A percentile compares a stretch with the other conserved stretches of the same genome.
These are phyloP conservation scores for Sandelia bainsii DNA, from an alignment of 2,797 vertebrate species.

Conservation along the genomic window DNA sequence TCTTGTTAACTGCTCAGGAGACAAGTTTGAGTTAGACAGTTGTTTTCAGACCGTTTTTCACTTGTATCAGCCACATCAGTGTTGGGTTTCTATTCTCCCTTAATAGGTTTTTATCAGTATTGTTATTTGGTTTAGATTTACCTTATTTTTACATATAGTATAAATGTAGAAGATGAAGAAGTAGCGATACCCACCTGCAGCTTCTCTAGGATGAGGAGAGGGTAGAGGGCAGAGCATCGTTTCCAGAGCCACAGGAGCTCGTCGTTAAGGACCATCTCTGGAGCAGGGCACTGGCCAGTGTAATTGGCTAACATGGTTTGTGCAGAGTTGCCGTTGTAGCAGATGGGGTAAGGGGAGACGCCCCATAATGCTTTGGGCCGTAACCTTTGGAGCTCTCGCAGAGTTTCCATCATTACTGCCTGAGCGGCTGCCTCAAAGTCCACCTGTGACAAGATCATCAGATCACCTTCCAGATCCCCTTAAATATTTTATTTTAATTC, in stretches of 20 bases:
- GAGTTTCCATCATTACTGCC: slow-evolving; percentile 84
- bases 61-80: neutral
- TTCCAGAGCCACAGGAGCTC: slow-evolving; percentile 87
- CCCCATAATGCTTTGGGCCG: slow-evolving; percentile 87
- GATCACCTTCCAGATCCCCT: neutral
- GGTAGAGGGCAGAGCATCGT: slow-evolving; percentile 82
- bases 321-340: slow-evolving; percentile 77
- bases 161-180: neutral
- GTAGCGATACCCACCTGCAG: slow-evolving; percentile 62
- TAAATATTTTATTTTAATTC: neutral
- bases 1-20: neutral
- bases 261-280: slow-evolving; percentile 83
- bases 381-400: slow-evolving; percentile 80
- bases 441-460: slow-evolving; percentile 74
- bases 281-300: slow-evolving; percentile 80
- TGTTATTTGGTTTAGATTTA: neutral
- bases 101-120: neutral
- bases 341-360: slow-evolving; percentile 82
- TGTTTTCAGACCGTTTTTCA: neutral
- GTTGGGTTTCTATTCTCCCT: neutral
- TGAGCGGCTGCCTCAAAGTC: slow-evolving; percentile 87
- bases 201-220: slow-evolving; percentile 83
- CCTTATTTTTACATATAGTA: too few species aligned
- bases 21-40: slow-evolving; percentile 2
- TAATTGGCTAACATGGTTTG: slow-evolving; percentile 77